Evolutionary conservation across 2,888 invertebrate species (phyloP).

Genomic region (Petrolisthes cinctipes): DNA sequence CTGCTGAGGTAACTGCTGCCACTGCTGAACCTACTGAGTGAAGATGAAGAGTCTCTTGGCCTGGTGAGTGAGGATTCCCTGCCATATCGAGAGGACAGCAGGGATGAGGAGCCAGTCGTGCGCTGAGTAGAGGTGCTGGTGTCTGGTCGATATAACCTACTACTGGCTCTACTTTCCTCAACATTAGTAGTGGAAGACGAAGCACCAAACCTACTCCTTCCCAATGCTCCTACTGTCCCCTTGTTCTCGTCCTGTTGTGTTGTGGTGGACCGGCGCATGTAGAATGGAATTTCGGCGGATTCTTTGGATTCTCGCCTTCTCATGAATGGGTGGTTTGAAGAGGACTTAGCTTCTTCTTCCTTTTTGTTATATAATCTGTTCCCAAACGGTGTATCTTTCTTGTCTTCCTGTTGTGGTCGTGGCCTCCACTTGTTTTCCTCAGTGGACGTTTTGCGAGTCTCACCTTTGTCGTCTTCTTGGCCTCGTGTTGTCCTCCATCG

Average conservation of each 20-base stretch:
- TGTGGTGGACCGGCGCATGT: constrained; percentile 16
- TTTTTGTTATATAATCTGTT: neutral
- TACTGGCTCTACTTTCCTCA: neutral
- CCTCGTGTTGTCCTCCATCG: constrained; percentile 20
- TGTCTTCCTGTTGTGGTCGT: constrained; percentile 9
- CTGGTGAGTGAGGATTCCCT: constrained; percentile 38
- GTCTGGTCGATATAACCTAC: neutral
- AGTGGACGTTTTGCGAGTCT: constrained; percentile 18
- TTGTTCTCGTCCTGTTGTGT: constrained; percentile 23
- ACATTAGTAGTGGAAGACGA: neutral
- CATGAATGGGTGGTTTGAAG: constrained; percentile 36
- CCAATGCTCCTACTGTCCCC: neutral
- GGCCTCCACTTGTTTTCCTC: constrained; percentile 37
- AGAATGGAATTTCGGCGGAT: constrained; percentile 39
- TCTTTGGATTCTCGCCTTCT: constrained; percentile 42
- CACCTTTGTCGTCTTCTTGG: constrained; percentile 1
- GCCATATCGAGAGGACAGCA: constrained; percentile 38
- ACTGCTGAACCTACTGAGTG: constrained; percentile 28
- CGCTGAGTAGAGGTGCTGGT: neutral
- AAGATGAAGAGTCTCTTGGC: constrained; percentile 28
- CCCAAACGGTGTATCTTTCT: constrained; percentile 41
- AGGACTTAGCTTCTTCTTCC: neutral
- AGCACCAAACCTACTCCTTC: constrained; percentile 35
- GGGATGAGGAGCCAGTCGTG: constrained; percentile 22
- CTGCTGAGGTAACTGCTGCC: constrained; percentile 45